Base-by-base conservation (phyloP, 2,797 vertebrate genomes). In the Alauda arvensis region DNA sequence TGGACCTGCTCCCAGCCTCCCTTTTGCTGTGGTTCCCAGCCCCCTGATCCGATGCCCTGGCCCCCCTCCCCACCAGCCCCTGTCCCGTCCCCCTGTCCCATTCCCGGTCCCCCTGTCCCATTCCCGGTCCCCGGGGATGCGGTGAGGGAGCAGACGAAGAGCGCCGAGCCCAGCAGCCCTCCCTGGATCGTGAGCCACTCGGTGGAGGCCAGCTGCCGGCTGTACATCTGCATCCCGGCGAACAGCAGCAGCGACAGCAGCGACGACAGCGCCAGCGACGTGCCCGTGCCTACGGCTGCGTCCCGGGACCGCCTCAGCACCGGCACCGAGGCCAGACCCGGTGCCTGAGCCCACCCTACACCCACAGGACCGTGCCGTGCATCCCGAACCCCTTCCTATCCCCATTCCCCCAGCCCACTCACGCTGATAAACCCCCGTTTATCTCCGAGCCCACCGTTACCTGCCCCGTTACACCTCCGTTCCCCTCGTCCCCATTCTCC, bases 221-320 rank as follows among this genome's bases (percentile, higher is more conserved):
- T 99, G 95, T 99, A 99, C 98, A 99, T 99, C 98, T 99, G 99
- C 99, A 99, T 99, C 56, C 99, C 99, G 5, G 99, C 98, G 87
- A 99, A 99, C 3, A 99, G 98, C 96, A 99, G 97, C 94, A 99
- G 97, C 0, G 98, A 98, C 61, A 99, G 95, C 85, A 99, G 97
- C 40, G 98, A 98, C 62, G 99, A 99, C 18, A 99, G 97, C 13
- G 98, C 98, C 63, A 99, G 95, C 4, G 99, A 99, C 1, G 98
- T 98, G 65, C 98, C 98, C 1, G 99, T 99, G 78, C 98, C 98
- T 90, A 98, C 98, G 1, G 98, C 99, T 99, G 49, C 3, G 21
- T 10, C 24, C 40, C 59, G 24, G 20, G 25, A 2, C 18, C 18
- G 4, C 4, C 33, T 83, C 37, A 55, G 61, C 40, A 10, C 10